Percentiles rank a stretch among this genome's conserved stretches.
phyloP scores from a whole-genome alignment of 2,797 vertebrate genomes.

The Crax fasciolata region DNA sequence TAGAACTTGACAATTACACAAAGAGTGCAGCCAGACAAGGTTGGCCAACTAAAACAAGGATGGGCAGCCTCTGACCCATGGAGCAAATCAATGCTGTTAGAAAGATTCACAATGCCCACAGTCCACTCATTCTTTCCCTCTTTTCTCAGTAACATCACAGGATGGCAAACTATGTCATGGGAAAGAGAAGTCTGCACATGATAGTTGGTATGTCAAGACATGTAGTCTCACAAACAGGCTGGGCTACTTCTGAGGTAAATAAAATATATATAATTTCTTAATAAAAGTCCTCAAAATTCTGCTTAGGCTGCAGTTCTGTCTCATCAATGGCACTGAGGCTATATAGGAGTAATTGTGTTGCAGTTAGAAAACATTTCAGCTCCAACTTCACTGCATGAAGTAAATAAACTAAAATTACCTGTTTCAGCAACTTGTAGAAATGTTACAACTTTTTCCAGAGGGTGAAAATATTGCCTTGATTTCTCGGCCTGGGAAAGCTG shows the following conservation, averaged over 20 bases:
- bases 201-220: background rate
- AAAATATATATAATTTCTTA: background rate
- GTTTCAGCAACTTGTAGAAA: background rate
- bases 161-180: background rate
- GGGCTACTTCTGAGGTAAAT: background rate
- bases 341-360: background rate
- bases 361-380: background rate
- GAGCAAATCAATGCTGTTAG: background rate
- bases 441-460: fast-evolving
- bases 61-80: background rate
- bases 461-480: background rate
- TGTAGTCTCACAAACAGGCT: background rate
- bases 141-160: background rate
- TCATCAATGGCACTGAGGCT: background rate
- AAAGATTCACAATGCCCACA: background rate
- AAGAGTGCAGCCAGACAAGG: background rate
- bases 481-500: background rate
- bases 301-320: background rate
- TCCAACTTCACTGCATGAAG: background rate
- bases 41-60: background rate
- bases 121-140: fast-evolving
- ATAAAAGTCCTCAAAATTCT: background rate
- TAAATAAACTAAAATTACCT: conserved; percentile 6
- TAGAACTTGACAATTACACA: background rate
- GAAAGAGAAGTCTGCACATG: background rate